Base-by-base conservation (phyloP, 2,113 vertebrate species). In the Camelus bactrianus region DNA sequence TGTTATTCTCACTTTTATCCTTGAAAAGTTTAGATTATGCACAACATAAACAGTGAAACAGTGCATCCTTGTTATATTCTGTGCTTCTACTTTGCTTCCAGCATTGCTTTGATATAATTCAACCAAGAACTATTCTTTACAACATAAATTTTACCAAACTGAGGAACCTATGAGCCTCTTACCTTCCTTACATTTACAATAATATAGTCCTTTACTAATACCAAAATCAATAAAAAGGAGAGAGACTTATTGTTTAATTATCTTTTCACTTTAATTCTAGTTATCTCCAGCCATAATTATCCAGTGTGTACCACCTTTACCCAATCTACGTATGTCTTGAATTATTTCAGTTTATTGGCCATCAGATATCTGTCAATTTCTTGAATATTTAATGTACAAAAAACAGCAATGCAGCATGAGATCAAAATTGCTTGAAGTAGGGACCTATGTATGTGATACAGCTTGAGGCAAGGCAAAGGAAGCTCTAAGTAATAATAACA, bases 341-440 rank as follows among this genome's bases (percentile, higher is more conserved):
- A 50, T 92, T 89, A 8, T 91, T 72, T 75, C 64, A 22, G 26
- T 77, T 92, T 62, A 82, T 83, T 90, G 62, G 38, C 42, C n/a
- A 62, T 72, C 38, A 54, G n/a, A n/a, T 91, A 42, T 38, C 35
- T 94, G 60, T 95, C 60, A 35, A 56, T 70, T 90, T 91, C 48
- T 69, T 72, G 19, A 48, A 62, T 7, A 79, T 62, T 88, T 75
- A 95, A 35, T 65, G 64, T 24, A 8, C 35, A 35, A 32, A 52
- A 46, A 67, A 93, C 26, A 28, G 5, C 17, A 77, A 50, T 67
- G 52, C 56, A 95, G 5, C 17, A 70, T 58, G 70, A 42, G 28
- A 50, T 79, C 15, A 64, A 90, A 83, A 14, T 35, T 91, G 8
- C 52, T 83, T 62, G 12, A 91, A 32, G 16, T 35, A 20, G 32